Evolutionary conservation across 2,113 vertebrate species (phyloP).

Genomic region (Ammodytes dubius): DNA sequence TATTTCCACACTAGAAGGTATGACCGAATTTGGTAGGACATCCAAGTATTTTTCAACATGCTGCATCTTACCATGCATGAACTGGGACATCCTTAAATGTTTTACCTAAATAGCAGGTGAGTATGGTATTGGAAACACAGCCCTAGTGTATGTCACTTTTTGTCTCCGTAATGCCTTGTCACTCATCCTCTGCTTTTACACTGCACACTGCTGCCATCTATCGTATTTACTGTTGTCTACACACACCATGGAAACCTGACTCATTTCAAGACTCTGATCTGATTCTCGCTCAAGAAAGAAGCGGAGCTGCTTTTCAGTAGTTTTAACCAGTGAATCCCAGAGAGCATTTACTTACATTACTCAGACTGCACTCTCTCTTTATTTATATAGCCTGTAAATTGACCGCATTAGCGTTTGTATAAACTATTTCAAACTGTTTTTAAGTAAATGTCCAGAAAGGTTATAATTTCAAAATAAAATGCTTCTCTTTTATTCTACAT

Average conservation of each 20-base stretch:
- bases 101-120: no score
- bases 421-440: not conserved
- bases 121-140: no score
- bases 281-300: not conserved
- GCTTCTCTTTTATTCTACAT: no score
- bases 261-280: not conserved
- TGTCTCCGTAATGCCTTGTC: not conserved
- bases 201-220: constrained; percentile 57
- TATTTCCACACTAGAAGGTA: not conserved
- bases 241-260: not conserved
- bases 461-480: constrained; percentile 1
- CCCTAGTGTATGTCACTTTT: not conserved
- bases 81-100: no score
- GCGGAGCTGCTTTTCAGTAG: not conserved
- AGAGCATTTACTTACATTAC: not conserved
- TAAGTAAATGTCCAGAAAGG: not conserved
- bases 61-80: no score
- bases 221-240: not conserved
- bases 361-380: not conserved
- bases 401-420: no score
- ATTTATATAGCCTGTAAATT: not conserved
- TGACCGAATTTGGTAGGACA: no score
- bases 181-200: not conserved
- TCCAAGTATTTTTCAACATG: no score
- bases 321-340: not conserved